phyloP scores from a whole-genome alignment of 2,888 invertebrate species.

The Phortica okadai region DNA sequence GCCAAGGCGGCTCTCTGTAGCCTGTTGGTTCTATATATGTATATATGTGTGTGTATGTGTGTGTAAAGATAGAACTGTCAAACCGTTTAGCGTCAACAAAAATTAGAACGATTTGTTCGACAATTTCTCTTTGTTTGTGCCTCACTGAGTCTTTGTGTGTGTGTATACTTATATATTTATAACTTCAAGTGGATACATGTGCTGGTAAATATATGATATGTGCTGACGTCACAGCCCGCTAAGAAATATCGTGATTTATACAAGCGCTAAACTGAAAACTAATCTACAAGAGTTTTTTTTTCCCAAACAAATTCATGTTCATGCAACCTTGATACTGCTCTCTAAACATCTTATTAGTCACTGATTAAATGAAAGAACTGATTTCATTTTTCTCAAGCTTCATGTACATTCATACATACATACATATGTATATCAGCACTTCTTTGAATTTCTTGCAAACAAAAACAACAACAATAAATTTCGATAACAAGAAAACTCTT shows the following conservation, averaged over 20 bases:
- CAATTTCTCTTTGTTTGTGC: background rate
- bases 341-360: constrained; percentile 12
- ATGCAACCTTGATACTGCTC: background rate
- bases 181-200: constrained; percentile 3
- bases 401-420: background rate
- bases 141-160: background rate
- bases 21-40: background rate
- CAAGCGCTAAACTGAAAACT: background rate
- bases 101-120: constrained; percentile 13
- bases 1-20: background rate
- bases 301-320: background rate
- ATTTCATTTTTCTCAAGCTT: background rate
- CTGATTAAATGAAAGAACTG: background rate
- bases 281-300: too few species aligned
- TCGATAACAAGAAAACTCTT: background rate
- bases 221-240: background rate
- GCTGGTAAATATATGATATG: background rate
- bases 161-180: background rate
- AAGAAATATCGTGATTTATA: background rate
- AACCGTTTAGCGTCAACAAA: background rate
- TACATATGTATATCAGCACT: too few species aligned
- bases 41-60: background rate
- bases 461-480: background rate
- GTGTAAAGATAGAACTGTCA: background rate
- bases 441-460: too few species aligned